Conservation (phyloP, 2,888 invertebrate genomes). For the Drosophila meridiana region DNA sequence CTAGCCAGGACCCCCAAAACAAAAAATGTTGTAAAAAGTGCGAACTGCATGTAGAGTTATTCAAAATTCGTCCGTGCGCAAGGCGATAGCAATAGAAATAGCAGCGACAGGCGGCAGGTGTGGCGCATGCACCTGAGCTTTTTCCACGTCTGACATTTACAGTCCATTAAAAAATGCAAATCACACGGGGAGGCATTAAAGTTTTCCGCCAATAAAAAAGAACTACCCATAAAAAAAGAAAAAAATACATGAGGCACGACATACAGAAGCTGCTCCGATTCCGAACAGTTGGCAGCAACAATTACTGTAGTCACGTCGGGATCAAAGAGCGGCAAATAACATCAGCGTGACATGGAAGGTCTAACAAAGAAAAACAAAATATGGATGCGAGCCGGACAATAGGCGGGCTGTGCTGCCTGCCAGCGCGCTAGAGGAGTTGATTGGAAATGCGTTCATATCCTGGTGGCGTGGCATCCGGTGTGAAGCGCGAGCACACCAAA, state of each 20-base stretch:
- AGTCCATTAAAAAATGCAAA: conserved; percentile 75
- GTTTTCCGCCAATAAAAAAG: conserved; percentile 19
- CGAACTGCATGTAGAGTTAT: conserved; percentile 44
- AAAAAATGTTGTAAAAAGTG: conserved; percentile 34
- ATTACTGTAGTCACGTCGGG: conserved; percentile 66
- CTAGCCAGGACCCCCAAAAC: background rate
- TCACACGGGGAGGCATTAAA: conserved; percentile 42
- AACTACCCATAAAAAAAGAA: background rate
- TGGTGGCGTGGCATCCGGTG: conserved; percentile 62
- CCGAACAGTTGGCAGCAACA: conserved; percentile 50
- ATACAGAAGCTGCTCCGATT: conserved; percentile 3
- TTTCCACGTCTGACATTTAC: conserved; percentile 48
- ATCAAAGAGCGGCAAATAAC: conserved; percentile 61
- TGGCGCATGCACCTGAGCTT: conserved; percentile 40
- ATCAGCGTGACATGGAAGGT: conserved; percentile 18
- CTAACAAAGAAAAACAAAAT: conserved; percentile 14
- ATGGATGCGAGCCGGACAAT: conserved; percentile 23
- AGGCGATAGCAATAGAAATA: conserved; percentile 46
- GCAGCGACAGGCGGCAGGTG: background rate
- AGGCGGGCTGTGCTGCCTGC: background rate
- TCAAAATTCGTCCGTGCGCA: conserved; percentile 62
- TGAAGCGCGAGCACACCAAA: conserved; percentile 34
- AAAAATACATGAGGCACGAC: background rate
- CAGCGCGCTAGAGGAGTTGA: conserved; percentile 14
- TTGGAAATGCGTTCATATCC: conserved; percentile 69